Evolutionary conservation across 2,888 invertebrate species (phyloP).

Genomic region (Limnephilus lunatus): DNA sequence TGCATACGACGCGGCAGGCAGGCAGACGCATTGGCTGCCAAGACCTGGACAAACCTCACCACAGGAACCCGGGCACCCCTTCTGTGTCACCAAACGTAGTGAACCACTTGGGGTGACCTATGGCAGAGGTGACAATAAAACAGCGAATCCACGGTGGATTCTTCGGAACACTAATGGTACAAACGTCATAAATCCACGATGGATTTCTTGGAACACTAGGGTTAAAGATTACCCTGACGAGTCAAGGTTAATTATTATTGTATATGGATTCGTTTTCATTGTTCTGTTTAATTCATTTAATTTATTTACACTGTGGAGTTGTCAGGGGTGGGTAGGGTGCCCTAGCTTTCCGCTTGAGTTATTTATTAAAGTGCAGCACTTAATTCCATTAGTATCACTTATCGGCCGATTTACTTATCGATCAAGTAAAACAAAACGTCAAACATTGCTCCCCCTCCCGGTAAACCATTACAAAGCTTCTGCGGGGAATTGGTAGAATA

Average conservation of each 20-base stretch:
- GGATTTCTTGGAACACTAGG: too few relatives aligned
- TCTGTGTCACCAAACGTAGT: too few relatives aligned
- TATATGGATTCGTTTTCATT: background rate
- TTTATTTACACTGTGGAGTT: background rate
- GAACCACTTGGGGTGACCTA: too few relatives aligned
- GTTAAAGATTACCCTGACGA: background rate
- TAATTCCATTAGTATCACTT: background rate
- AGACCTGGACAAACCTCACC: too few relatives aligned
- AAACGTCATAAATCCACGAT: too few relatives aligned
- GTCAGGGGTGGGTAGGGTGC: background rate
- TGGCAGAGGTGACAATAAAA: too few relatives aligned
- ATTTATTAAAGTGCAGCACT: background rate
- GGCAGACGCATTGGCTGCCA: too few relatives aligned
- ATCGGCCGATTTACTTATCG: slow-evolving; percentile 17
- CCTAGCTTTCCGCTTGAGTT: background rate
- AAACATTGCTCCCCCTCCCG: background rate
- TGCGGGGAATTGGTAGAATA: slow-evolving; percentile 10
- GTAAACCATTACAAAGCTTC: slow-evolving; percentile 5
- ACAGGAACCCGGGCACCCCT: too few relatives aligned
- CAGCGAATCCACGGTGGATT: too few relatives aligned
- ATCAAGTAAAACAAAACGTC: slow-evolving; percentile 20
- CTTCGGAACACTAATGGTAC: too few relatives aligned
- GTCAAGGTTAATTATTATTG: background rate
- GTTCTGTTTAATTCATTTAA: background rate
- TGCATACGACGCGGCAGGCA: too few relatives aligned